Base-by-base conservation (phyloP, 2,797 vertebrate genomes). In the Coccyzus lansbergi region DNA sequence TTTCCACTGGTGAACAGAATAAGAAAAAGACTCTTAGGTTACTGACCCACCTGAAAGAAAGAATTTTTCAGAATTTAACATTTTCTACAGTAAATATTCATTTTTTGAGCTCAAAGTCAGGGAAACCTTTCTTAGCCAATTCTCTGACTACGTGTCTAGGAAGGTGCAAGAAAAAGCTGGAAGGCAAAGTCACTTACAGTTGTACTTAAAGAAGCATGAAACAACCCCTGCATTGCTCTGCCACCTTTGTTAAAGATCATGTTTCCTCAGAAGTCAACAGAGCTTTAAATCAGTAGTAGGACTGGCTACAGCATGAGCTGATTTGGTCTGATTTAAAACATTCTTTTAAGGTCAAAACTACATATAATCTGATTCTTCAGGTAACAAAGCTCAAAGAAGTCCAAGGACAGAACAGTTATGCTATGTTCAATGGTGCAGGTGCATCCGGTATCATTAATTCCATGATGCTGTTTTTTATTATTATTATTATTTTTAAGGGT, bases 391-490 rank as follows among this genome's bases (percentile, higher is more conserved):
- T 56, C 20, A n/a, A 22, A 10, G 4, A 13, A 46, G 18, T 9
- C 6, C 56, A 76, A 59, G 42, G 33, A 48, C 48, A 15, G n/a
- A 65, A 24, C 6, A 34, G 8, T 6, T 33, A n/a, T 14, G 11
- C 29, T 53, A 22, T 2, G 14, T 24, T n/a, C 69, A 28, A 10
- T 1, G 28, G 21, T 7, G 18, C 3, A 1, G 34, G 29, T 10
- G 31, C 31, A 15, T 22, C 9, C 55, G 26, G 5, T 3, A 24
- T 2, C 1, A 1, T 4, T 31, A 42, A 4, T 15, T 20, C 36
- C 63, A 55, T 56, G 31, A 3, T 3, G 38, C 12, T 48, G 7
- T 9, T 76, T 65, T 26, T 19, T 56, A 19, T 26, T 65, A 26
- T 19, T 56, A 19, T 26, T 26, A 46, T 68, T 26, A n/a, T 38